Evolutionary conservation across 2,888 invertebrate genomes (phyloP), one percentile per base, ranked within the genome.

Genomic region (Sarcophaga variegata): DNA sequence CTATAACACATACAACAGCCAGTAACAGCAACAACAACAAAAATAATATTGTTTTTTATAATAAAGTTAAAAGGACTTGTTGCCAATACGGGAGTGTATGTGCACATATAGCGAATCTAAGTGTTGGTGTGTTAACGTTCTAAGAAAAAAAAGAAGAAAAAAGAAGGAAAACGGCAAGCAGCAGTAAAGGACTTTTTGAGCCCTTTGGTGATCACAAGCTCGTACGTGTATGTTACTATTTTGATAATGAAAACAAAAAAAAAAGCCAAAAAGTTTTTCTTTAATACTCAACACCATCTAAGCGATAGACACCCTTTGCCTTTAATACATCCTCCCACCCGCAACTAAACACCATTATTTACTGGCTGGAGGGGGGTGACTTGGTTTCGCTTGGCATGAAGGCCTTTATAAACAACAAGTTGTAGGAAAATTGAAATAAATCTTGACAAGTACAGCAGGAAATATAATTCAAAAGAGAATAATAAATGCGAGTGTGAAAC

Each of bases 401-500:
- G 17, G 59, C 67, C 45, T 54, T 66, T 66, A 59, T 66, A 71
- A 54, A 66, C 59, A 75, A 83, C 86, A 87, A 84, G 84, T 84
- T 84, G 84, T 84, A 81, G 81, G 49, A 84, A 84, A 87, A 84
- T 87, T 84, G 87, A 87, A 87, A 87, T 84, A 87, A 84, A 87
- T 87, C 87, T 81, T 87, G 87, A 87, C 87, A 84, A 84, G 71
- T 74, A 72, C 75, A 78, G 78, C 87, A 82, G 87, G 87, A 87
- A 87, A 81, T 87, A 84, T 84, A 84, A 87, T 81, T 84, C 81
- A 87, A 87, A 84, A 84, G 81, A 84, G 78, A 84, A 87, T 82
- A 87, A 84, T 87, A 87, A 82, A 84, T 79, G 76, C 79, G 79
- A 87, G 84, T 80, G 84, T 83, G 83, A 87, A 87, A 87, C 83